phyloP scores from a whole-genome alignment of 2,113 vertebrate species.

The Cathartes aura region DNA sequence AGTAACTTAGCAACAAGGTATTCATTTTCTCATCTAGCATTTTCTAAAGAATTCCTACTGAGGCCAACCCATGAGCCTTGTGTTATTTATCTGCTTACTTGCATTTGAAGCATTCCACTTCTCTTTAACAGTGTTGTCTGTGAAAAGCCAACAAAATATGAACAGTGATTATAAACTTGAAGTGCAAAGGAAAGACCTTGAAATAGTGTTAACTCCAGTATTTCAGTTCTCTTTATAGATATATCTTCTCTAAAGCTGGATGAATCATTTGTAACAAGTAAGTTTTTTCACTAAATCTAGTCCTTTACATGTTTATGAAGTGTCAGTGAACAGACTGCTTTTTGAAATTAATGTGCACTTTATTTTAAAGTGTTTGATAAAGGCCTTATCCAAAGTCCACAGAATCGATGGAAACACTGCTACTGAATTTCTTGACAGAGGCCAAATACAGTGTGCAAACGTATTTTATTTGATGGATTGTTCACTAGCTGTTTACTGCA shows the following conservation, averaged over 20 bases:
- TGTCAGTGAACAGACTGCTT: not conserved
- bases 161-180: slow-evolving; percentile 18
- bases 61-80: not conserved
- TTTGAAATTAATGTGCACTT: slow-evolving; percentile 30
- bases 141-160: slow-evolving; percentile 18
- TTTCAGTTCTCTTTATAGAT: not conserved
- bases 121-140: not conserved
- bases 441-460: not conserved
- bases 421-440: not conserved
- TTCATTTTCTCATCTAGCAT: slow-evolving; percentile 18
- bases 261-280: not conserved
- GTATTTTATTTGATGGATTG: slow-evolving; percentile 24
- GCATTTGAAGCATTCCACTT: not conserved
- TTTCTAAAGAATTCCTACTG: slow-evolving; percentile 32
- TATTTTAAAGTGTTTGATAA: slow-evolving; percentile 27
- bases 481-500: slow-evolving; percentile 7
- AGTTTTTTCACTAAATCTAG: not conserved
- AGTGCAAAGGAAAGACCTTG: slow-evolving; percentile 4
- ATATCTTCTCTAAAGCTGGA: not conserved
- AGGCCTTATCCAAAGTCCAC: not conserved
- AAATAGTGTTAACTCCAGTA: not conserved
- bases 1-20: slow-evolving; percentile 56
- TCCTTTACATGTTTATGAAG: not conserved
- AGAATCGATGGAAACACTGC: not conserved
- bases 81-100: not conserved